A percentile compares a stretch with the other conserved stretches of the same genome.
phyloP scores from a whole-genome alignment of 2,888 invertebrate species.

The Ptilodon capucinus region DNA sequence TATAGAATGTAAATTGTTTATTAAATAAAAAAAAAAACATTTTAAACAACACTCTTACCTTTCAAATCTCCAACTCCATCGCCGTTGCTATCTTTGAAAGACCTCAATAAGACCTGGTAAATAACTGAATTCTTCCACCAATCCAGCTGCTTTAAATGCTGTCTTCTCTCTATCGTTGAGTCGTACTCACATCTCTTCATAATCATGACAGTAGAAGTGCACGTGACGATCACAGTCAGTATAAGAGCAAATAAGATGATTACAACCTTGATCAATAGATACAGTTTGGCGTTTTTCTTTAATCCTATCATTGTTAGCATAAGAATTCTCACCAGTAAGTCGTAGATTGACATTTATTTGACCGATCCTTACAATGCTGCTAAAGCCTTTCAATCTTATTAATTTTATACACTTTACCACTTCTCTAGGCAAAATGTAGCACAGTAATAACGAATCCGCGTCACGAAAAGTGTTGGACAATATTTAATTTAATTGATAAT shows the following conservation, averaged over 20 bases:
- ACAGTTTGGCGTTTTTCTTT: not conserved
- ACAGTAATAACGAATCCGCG: no score
- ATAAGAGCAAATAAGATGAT: not conserved
- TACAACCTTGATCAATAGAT: not conserved
- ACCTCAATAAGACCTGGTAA: conserved; percentile 92
- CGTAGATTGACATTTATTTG: not conserved
- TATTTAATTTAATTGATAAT: no score
- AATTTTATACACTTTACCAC: no score
- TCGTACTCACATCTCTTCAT: not conserved
- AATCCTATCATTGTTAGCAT: not conserved
- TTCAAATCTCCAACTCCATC: conserved; percentile 92
- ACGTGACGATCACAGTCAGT: not conserved
- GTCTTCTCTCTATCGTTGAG: not conserved
- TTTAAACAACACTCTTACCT: conserved; percentile 66
- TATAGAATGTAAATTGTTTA: no score
- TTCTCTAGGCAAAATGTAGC: no score
- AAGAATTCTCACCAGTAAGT: not conserved
- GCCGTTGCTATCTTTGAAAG: conserved; percentile 90
- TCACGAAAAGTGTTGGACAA: no score
- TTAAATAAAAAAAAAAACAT: no score
- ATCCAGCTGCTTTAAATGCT: conserved; percentile 57
- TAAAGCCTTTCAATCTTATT: not conserved
- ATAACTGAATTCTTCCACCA: conserved; percentile 84
- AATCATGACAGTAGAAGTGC: not conserved
- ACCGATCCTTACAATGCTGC: not conserved